Base-by-base conservation (phyloP, 2,113 vertebrate genomes). In the Trinectes maculatus region DNA sequence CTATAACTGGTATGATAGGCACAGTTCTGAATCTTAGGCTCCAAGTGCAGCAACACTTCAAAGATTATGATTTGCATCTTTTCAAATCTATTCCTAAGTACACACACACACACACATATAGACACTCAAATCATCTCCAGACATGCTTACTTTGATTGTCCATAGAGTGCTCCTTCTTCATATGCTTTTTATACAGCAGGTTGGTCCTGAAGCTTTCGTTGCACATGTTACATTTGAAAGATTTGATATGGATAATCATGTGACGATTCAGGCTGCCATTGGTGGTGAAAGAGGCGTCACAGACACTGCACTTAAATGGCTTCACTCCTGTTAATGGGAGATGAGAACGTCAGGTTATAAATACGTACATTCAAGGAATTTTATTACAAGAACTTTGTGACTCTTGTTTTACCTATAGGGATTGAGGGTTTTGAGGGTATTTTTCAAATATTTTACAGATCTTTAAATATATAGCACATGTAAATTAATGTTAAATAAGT, bases 251-350 rank as follows among this genome's bases (percentile, higher is more conserved):
- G 53, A 96, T 96, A 54, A 96, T 94, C 94, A 95, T 95, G 92
- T 99, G 98, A 43, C 98, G 92, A 40, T 96, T 99, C 88, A 99
- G 94, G 89, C 98, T 99, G 62, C 97, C 96, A 15, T 99, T 99
- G 77, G 98, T 99, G 69, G 98, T 99, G 89, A 99, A 99, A 0
- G 95, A 93, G 0, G 96, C 92, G 5, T 89, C 94, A 57, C 98
- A 99, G 25, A 98, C 87, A 4, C 89, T 93, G 79, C 98, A 99
- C 83, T 93, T 96, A 86, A 95, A 99, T 5, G 96, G 95, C 85
- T 99, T 99, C 68, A 96, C 93, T 48, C 98, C 98, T 99, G 68
- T 49, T 9, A 34, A 65, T 0, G 34, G 64, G 33, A 66, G 44
- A 3, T 5, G 31, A 57, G 33, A 56, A 13, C 53, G 22, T 5